These are phyloP conservation scores for Podiceps cristatus DNA, from an alignment of 2,113 vertebrate species.

Conservation along the genomic window DNA sequence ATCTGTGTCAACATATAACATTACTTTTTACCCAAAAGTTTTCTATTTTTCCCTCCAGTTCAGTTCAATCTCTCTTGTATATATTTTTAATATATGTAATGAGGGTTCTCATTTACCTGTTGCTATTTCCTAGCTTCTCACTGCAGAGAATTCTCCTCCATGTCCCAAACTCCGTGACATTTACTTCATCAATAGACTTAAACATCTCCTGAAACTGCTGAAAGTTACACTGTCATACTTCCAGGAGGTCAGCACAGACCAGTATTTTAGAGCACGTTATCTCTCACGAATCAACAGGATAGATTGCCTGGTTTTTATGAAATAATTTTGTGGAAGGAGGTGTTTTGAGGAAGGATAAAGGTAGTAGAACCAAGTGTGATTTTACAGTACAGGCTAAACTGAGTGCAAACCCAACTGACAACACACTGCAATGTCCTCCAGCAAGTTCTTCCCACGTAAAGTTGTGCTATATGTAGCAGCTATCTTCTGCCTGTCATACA, in stretches of 20 bases:
- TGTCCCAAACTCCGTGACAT: background rate
- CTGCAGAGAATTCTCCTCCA: background rate
- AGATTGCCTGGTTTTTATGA: background rate
- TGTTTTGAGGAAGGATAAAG: background rate
- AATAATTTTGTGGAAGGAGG: background rate
- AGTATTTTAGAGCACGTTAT: background rate
- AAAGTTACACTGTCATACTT: background rate
- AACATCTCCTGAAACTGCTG: background rate
- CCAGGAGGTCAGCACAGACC: background rate
- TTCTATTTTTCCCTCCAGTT: background rate
- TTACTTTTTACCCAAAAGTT: background rate
- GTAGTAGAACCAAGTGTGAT: background rate
- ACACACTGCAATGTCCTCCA: background rate
- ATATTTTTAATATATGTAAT: background rate
- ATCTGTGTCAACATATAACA: background rate
- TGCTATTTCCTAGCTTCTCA: background rate
- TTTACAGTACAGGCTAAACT: rapidly evolving
- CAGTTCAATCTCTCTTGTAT: background rate
- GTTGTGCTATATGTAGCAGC: background rate
- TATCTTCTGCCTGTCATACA: background rate
- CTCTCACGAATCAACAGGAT: background rate
- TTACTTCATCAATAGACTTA: background rate
- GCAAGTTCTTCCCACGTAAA: background rate
- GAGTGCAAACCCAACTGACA: background rate
- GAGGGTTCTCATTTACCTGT: background rate